Conservation (phyloP, 2,888 invertebrate genomes). For the Leucophora obtusa region DNA sequence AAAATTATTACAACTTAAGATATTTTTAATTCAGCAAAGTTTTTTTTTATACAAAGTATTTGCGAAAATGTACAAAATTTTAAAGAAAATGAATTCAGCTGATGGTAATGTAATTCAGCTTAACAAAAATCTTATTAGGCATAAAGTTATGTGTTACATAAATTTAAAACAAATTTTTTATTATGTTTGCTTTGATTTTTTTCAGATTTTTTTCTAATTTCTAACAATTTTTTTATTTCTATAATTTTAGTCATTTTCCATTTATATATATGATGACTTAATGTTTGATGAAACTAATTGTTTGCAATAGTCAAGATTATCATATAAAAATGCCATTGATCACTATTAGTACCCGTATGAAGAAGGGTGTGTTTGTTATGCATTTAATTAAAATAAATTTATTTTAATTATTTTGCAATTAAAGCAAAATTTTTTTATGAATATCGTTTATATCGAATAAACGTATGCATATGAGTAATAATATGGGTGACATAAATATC, state of each 20-base stretch:
- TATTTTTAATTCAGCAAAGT: too few relatives aligned
- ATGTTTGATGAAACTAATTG: slow-evolving; percentile 32
- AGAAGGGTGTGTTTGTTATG: slow-evolving; percentile 45
- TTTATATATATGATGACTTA: slow-evolving; percentile 22
- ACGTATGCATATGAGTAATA: slow-evolving; percentile 35
- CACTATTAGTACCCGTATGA: not conserved
- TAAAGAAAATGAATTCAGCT: not conserved
- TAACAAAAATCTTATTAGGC: not conserved
- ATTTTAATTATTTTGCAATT: slow-evolving; percentile 53
- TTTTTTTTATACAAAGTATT: too few relatives aligned
- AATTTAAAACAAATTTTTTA: not conserved
- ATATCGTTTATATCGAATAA: not conserved
- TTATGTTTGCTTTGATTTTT: not conserved
- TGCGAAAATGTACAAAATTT: too few relatives aligned
- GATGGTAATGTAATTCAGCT: not conserved
- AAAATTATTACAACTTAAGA: too few relatives aligned
- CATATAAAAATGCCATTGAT: slow-evolving; percentile 32
- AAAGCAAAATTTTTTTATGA: slow-evolving; percentile 10
- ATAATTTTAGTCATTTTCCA: not conserved
- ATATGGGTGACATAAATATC: slow-evolving; percentile 26
- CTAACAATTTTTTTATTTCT: not conserved
- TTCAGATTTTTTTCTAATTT: not conserved
- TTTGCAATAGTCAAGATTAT: slow-evolving; percentile 54
- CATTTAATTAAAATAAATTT: slow-evolving; percentile 44
- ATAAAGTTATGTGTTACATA: not conserved